Evolutionary conservation across 2,888 invertebrate species (phyloP), one percentile per base, ranked within the genome.

Genomic region (Calliscelio sp.): DNA sequence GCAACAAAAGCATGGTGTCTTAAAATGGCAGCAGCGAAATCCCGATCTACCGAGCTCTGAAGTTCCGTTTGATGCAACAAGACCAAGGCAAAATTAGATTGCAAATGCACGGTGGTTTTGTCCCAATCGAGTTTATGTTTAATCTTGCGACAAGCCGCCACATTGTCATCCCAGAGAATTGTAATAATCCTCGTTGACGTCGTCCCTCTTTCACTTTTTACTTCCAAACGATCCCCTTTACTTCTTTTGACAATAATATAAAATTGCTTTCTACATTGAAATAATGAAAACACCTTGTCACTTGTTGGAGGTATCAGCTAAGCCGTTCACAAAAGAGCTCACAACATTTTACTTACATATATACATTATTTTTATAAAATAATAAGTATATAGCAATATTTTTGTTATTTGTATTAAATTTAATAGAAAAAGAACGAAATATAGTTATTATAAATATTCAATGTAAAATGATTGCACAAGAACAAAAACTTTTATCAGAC

Each of bases 61-160:
- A 24, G 41, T 38, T 14, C 41, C 24, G 41, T 61, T 61, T 61
- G 41, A 61, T 61, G 11, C 41, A 41, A 63, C 46, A 63, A 46
- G 46, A 46, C 46, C 63, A 63, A 16, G 46, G 18, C 25, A 18
- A 44, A 63, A 63, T 63, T 63, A 63, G 46, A 46, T 63, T 46
- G 63, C 63, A 63, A 63, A 46, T 63, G 46, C 63, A 35, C 63
- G 18, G 18, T 18, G 25, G 59, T 35, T 28, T 63, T 28, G 11
- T 24, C 18, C 46, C 63, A 46, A 63, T 63, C 28, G 46, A 63
- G 46, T 63, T 63, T 46, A 63, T 46, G 63, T 65, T 46, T 65
- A 65, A 65, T 65, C 65, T 65, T 28, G 46, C 49, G 25, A 65
- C 65, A 28, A 32, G 46, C 65, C 46, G 65, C 49, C 46, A 20